Base-by-base conservation (phyloP, 2,888 invertebrate genomes). In the Stegophylla sp. region DNA sequence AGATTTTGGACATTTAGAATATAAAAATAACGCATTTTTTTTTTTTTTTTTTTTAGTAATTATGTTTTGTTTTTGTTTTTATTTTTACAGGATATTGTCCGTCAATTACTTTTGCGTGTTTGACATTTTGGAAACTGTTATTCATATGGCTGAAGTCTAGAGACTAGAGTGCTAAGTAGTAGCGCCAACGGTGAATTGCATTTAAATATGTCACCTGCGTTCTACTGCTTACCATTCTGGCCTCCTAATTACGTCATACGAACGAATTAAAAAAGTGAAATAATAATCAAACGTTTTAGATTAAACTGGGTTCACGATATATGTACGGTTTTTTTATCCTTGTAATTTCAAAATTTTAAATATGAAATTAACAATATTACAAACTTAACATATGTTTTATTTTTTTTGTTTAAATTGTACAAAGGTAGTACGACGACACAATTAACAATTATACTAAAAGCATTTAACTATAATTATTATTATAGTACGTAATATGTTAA, bases 231-330 rank as follows among this genome's bases (percentile, higher is more conserved):
- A 83, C 73, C 83, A 83, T 81, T 82, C 82, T 83, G 83, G 81
- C 89, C 89, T 79, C 79, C 79, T 79, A 79, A 79, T 79, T 79
- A 79, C 79, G 51, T 69, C 79, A 61, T 9, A 34, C 23, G 15
- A 76, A 76, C 17, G 53, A 76, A 26, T 63, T 26, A 20, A 28
- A n/a, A n/a, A 59, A 53, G 17, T 20, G 15, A 34, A 15, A 20
- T 51, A 51, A 34, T 34, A 17, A 17, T 51, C n/a, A 7, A 7
- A n/a, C n/a, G n/a, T n/a, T 48, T 51, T 51, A 51, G n/a, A 3
- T 51, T 51, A 51, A 5, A 34, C 7, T 34, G 7, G 7, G 7
- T 5, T 34, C 7, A 34, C 7, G 34, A 34, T 34, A 7, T 34
- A 34, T 34, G 7, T 5, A 34, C 7, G 3, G 7, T 34, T 3